A percentile compares a stretch with the other conserved stretches of the same genome.
phyloP scores from a whole-genome alignment of 2,113 vertebrate genomes.

The Crotalus horridus region DNA sequence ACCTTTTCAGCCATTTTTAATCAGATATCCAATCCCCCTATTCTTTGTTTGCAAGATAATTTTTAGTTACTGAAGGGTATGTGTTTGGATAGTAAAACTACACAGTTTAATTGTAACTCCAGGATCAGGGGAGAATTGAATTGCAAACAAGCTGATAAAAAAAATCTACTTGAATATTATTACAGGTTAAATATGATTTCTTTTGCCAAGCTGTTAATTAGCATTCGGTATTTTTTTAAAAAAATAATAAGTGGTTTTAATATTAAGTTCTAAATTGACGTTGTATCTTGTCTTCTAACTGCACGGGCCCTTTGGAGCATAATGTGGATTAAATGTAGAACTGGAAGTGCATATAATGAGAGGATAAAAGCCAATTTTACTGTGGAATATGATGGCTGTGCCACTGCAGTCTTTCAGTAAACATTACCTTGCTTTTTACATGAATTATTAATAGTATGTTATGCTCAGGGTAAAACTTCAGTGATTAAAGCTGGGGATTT shows the following conservation, averaged over 20 bases:
- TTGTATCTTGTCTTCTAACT: constrained; percentile 37
- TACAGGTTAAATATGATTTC: constrained; percentile 57
- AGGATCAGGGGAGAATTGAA: constrained; percentile 54
- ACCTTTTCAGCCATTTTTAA: constrained; percentile 35
- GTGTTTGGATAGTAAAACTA: constrained; percentile 44
- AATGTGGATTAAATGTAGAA: constrained; percentile 48
- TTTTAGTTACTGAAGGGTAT: constrained; percentile 47
- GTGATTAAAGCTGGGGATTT: background rate
- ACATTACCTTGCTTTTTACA: constrained; percentile 4
- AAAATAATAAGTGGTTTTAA: constrained; percentile 49
- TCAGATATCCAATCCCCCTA: background rate
- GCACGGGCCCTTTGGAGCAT: constrained; percentile 32
- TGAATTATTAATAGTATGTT: constrained; percentile 26
- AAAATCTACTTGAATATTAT: constrained; percentile 26
- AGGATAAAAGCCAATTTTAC: constrained; percentile 53
- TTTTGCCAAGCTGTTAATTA: constrained; percentile 33
- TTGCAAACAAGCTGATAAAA: constrained; percentile 51
- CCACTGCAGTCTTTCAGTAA: constrained; percentile 18
- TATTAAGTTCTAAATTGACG: constrained; percentile 56
- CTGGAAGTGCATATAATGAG: constrained; percentile 42
- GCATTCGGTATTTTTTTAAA: constrained; percentile 43
- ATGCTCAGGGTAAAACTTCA: constrained; percentile 9
- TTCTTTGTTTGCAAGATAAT: constrained; percentile 38
- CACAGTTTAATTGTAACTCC: constrained; percentile 60
- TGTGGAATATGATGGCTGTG: constrained; percentile 20